Percentiles rank a stretch among this genome's conserved stretches.
Conservation (phyloP, 2,113 vertebrate genomes). For the Phodopus roborovskii region DNA sequence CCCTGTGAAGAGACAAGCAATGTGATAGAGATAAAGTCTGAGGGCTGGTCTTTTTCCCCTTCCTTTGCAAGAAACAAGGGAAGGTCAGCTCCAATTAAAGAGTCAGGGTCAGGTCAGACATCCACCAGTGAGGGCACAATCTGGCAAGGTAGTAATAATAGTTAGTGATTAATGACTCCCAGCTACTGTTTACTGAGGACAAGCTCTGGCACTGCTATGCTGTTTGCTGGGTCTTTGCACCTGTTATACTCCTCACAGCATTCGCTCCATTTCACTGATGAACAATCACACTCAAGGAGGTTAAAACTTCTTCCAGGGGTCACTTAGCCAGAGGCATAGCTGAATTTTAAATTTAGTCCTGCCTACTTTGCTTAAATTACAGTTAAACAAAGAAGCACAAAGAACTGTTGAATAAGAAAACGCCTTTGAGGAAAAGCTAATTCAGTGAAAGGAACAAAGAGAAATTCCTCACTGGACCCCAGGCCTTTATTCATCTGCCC, state of each 20-base stretch:
- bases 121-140: conserved; percentile 3
- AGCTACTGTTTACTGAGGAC: background rate
- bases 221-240: conserved; percentile 17
- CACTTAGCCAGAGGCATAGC: conserved; percentile 13
- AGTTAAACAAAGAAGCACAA: conserved; percentile 13
- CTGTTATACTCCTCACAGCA: conserved; percentile 28
- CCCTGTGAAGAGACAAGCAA: background rate
- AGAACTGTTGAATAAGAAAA: background rate
- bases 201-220: background rate
- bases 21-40: background rate
- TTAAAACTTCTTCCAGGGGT: conserved; percentile 53
- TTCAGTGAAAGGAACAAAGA: background rate
- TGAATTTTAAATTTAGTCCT: conserved; percentile 53
- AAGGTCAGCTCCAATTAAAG: conserved; percentile 56
- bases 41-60: conserved; percentile 1
- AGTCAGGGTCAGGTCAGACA: conserved; percentile 42
- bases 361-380: background rate
- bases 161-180: conserved; percentile 56
- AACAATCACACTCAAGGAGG: conserved; percentile 32
- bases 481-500: background rate
- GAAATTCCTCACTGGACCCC: background rate
- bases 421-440: background rate
- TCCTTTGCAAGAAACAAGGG: conserved; percentile 14
- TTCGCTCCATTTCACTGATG: conserved; percentile 51
- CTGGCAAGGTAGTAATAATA: conserved; percentile 32